Conservation (phyloP, 92 coral and sea anemone species). For the Palythoa grandis region DNA sequence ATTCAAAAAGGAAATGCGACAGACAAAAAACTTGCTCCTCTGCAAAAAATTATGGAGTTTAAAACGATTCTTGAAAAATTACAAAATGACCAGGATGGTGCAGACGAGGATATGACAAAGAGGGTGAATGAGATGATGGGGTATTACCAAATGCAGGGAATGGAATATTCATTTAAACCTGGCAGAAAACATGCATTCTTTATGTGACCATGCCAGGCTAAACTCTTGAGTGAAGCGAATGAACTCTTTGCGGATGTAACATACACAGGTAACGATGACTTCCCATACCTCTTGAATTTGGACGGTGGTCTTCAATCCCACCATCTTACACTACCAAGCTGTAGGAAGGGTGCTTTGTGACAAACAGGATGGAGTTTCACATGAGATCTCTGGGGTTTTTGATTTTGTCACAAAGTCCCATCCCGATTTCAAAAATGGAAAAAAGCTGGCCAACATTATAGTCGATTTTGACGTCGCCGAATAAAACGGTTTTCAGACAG, state of each 20-base stretch:
- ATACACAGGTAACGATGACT: conserved; percentile 4
- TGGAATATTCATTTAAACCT: conserved; percentile 1
- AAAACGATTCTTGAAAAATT: too few relatives aligned
- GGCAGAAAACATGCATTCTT: too few relatives aligned
- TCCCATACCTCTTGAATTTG: background rate
- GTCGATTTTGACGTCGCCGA: too few relatives aligned
- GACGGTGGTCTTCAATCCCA: conserved; percentile 6
- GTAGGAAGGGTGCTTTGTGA: conserved; percentile 9
- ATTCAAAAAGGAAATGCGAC: too few relatives aligned
- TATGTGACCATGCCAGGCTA: background rate
- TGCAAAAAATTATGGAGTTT: too few relatives aligned
- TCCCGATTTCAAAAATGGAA: too few relatives aligned
- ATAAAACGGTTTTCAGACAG: conserved; percentile 11
- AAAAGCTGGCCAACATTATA: too few relatives aligned
- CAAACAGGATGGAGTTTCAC: background rate
- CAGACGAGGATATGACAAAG: too few relatives aligned
- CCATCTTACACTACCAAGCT: background rate
- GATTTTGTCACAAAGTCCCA: too few relatives aligned
- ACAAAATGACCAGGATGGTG: too few relatives aligned
- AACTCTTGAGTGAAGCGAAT: background rate
- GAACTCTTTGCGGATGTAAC: background rate
- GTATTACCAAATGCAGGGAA: background rate
- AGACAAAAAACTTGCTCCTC: too few relatives aligned
- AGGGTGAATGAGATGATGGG: too few relatives aligned
- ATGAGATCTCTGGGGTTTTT: background rate